Base-by-base conservation (phyloP, 1,140 invertebrate species). In the Antheraea pernyi region DNA sequence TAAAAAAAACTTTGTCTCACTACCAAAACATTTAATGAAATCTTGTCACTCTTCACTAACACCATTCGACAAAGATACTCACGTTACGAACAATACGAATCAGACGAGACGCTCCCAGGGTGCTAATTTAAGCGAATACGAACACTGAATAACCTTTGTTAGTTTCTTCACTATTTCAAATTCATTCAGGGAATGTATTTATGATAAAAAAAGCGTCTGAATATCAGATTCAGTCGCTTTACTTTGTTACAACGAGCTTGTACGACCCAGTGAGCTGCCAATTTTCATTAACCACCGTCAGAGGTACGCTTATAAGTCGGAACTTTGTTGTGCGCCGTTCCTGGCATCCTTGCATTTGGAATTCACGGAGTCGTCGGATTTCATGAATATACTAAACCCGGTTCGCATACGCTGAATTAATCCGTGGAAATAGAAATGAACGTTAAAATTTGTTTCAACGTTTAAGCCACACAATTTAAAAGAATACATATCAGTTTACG, bases 211-310 rank as follows among this genome's bases (percentile, higher is more conserved):
- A 65, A 65, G 22, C 22, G 53, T 59, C 48, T 59, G 53, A 59
- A 59, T 59, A 37, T 19, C 19, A 16, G 22, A n/a, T 6, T 11
- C 53, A 58, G 19, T 58, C 65, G 59, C 22, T 59, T 37, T 37
- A 53, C 46, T 30, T 9, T 48, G 70, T 69, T 76, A 73, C 67
- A 67, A 36, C 68, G 80, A 80, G 81, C 80, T 80, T 77, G 74
- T 82, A 82, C 83, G 85, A 86, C 80, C 83, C 83, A 84, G 77
- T 85, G 83, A 79, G 76, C 87, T 91, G 88, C 82, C 88, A 88
- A 89, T 91, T 88, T 88, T 91, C 87, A 91, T 91, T 91, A 89
- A 70, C 74, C 68, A 73, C 74, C 73, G 84, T 82, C 84, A 76
- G 79, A 83, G 80, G 81, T 76, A 76, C 73, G 68, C 61, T 63